phyloP scores from a whole-genome alignment of 1,140 invertebrate species.

The Pinna nobilis region DNA sequence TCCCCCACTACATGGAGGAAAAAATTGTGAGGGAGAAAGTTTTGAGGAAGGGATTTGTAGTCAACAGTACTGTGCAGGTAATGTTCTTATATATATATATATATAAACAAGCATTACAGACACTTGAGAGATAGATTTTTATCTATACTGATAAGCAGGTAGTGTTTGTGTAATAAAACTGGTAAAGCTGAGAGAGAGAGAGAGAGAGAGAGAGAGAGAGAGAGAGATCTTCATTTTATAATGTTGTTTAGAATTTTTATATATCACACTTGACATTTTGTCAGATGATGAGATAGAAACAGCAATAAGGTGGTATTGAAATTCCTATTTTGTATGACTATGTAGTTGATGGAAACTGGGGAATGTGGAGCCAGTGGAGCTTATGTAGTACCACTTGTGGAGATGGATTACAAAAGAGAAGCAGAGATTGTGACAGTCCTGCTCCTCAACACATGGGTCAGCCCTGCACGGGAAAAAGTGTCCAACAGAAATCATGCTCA shows the following conservation, averaged over 20 bases:
- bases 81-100: constrained; percentile 21
- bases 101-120: not conserved
- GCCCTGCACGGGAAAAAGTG: constrained; percentile 51
- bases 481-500: constrained; percentile 53
- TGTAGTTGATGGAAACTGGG: constrained; percentile 67
- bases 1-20: constrained; percentile 57
- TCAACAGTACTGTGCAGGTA: constrained; percentile 70
- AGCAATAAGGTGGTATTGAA: too few species aligned
- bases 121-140: too few species aligned
- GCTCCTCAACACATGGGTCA: constrained; percentile 57
- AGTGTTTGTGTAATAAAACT: too few species aligned
- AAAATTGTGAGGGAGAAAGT: constrained; percentile 53
- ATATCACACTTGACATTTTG: not conserved
- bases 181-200: too few species aligned
- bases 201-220: not conserved
- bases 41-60: constrained; percentile 64
- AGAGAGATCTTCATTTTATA: not conserved
- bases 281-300: not conserved
- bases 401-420: constrained; percentile 54
- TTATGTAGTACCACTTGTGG: constrained; percentile 65
- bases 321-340: too few species aligned
- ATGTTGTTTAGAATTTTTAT: not conserved
- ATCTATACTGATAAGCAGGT: too few species aligned
- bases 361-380: constrained; percentile 64
- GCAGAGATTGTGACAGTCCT: constrained; percentile 65